These are phyloP conservation scores for Zaprionus nigranus DNA, from an alignment of 1,140 invertebrate species.

Conservation along the genomic window DNA sequence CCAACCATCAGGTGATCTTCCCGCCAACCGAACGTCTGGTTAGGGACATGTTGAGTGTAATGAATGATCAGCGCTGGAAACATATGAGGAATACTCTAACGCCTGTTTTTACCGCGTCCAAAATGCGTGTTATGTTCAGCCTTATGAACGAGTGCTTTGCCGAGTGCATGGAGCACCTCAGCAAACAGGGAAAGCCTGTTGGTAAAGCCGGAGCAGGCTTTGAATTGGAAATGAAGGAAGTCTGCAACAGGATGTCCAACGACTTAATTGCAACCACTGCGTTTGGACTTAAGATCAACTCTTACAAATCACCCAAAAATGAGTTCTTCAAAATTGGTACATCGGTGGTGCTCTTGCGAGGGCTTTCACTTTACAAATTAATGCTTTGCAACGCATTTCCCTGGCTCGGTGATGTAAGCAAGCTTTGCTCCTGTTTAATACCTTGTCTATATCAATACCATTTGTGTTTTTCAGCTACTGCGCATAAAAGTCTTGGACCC, in stretches of 20 bases:
- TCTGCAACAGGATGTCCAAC: constrained; percentile 84
- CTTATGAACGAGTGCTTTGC: constrained; percentile 84
- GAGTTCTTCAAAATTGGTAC: constrained; percentile 85
- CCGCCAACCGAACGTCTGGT: constrained; percentile 86
- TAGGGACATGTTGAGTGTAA: constrained; percentile 85
- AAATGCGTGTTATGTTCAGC: constrained; percentile 86
- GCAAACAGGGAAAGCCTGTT: not conserved
- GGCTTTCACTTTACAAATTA: constrained; percentile 63
- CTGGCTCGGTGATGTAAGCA: constrained; percentile 48
- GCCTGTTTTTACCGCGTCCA: constrained; percentile 87
- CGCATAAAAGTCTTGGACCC: constrained; percentile 57
- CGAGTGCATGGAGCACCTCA: constrained; percentile 61
- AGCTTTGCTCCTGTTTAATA: not conserved
- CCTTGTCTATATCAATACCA: not conserved
- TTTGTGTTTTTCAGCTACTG: constrained; percentile 44
- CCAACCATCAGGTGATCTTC: constrained; percentile 85
- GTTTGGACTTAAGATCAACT: constrained; percentile 85
- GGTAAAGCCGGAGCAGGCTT: constrained; percentile 43
- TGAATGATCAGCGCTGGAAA: constrained; percentile 86
- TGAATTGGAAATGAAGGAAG: constrained; percentile 85
- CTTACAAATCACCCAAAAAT: constrained; percentile 84
- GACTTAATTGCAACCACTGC: constrained; percentile 86
- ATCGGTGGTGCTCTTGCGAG: constrained; percentile 74
- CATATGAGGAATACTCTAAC: constrained; percentile 86
- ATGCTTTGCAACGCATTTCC: constrained; percentile 54